Evolutionary conservation across 1,140 invertebrate genomes (phyloP), one percentile per base, ranked within the genome.

Genomic region (Drosophila obscura): DNA sequence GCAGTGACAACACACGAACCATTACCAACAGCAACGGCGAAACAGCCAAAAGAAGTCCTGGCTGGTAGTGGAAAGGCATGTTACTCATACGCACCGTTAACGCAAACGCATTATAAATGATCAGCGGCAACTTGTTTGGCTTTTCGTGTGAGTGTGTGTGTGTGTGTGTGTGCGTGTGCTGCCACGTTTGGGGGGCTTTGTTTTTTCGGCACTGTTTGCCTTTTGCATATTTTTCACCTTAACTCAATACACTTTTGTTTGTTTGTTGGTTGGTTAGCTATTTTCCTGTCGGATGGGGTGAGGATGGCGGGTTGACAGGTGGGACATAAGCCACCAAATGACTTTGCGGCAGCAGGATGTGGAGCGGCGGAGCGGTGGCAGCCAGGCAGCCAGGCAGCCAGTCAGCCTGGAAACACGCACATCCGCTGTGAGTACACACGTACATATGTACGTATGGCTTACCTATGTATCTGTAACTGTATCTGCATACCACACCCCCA

Each of bases 321-420:
- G 69, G 57, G 65, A 48, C 76, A 50, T 73, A 84, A 84, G 80
- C 80, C 81, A 65, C 77, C 80, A 84, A 84, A 84, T 85, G 80
- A 85, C 80, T 84, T 84, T 84, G 81, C 71, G 80, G 81, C 80
- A 84, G 73, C 84, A 80, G 72, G 76, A 68, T 73, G 67, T 68
- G 46, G 66, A 19, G 26, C 19, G 7, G 41, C 26, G 19, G n/a
- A n/a, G n/a, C 9, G 53, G 22, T 2, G 41, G 57, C 55, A 63
- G 75, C 51, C 19, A 19, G 16, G 16, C 16, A 16, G 16, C 16
- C 16, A 16, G 73, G 56, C 73, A 76, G 58, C 26, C 62, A 66
- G 76, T 53, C 76, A 72, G 55, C 28, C 35, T 19, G 45, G 48
- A 73, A 75, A 76, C 80, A 84, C 80, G 80, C 80, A 83, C 76